Percentiles rank a stretch among this genome's conserved stretches.
Conservation (phyloP, 2,797 vertebrate genomes). For the Alosa sapidissima region DNA sequence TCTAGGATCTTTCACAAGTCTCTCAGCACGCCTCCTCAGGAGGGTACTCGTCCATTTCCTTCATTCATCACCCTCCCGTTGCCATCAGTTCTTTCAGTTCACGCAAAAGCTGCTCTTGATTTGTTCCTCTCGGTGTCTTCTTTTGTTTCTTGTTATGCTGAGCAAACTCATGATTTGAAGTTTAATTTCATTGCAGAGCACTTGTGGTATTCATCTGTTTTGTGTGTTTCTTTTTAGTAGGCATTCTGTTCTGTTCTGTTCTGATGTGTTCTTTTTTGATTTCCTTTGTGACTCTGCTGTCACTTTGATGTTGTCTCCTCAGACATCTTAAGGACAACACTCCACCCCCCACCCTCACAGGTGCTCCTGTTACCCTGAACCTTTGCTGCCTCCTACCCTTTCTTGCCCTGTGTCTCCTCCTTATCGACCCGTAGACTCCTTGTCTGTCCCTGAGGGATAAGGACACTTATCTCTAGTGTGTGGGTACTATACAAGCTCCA, state of each 20-base stretch:
- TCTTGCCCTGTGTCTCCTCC: background rate
- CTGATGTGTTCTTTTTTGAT: background rate
- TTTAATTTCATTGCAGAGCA: background rate
- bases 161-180: background rate
- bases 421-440: background rate
- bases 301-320: constrained; percentile 14
- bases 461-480: background rate
- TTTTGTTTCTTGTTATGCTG: background rate
- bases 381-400: background rate
- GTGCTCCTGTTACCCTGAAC: background rate
- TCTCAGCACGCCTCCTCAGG: background rate
- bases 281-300: background rate
- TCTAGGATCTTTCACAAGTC: background rate
- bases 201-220: background rate
- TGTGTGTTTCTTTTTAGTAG: background rate
- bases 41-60: background rate
- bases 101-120: background rate
- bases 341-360: constrained; percentile 49
- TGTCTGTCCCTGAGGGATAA: background rate
- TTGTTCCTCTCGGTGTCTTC: background rate
- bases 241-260: background rate
- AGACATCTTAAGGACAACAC: constrained; percentile 48
- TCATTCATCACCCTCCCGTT: background rate
- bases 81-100: background rate
- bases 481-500: background rate